Evolutionary conservation across 2,113 vertebrate genomes (phyloP).

Genomic region (Lontra canadensis): DNA sequence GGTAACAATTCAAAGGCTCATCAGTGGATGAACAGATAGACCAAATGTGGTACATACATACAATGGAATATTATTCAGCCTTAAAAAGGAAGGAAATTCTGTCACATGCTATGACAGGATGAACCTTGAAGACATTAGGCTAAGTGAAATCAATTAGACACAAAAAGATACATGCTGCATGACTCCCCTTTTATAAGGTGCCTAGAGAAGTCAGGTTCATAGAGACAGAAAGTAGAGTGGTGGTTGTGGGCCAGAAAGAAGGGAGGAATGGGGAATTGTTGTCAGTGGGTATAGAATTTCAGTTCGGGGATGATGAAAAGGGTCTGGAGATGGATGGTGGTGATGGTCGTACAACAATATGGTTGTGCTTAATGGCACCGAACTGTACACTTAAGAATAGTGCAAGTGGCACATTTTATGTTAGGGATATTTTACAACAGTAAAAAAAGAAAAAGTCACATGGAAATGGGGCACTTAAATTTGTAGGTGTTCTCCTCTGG

Average conservation of each 20-base stretch:
- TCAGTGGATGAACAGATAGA: not conserved
- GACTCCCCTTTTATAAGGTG: not conserved
- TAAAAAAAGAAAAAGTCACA: not conserved
- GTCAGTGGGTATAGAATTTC: not conserved
- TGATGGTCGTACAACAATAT: not conserved
- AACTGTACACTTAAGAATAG: not conserved
- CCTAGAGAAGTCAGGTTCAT: not conserved
- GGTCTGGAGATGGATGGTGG: not conserved
- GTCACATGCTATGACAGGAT: not conserved
- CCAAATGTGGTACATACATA: not conserved
- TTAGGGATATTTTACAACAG: not conserved
- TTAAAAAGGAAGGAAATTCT: constrained; percentile 12
- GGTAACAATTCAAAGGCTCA: not conserved
- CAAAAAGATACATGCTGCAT: not conserved
- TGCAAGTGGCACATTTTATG: not conserved
- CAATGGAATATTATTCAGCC: not conserved
- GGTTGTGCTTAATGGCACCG: not conserved
- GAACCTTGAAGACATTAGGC: not conserved
- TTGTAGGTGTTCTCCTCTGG: not conserved
- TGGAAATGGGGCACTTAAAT: not conserved
- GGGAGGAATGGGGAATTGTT: not conserved
- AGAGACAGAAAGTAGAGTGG: not conserved
- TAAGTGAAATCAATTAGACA: not conserved
- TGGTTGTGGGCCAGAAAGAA: not conserved
- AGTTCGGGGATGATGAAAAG: not conserved